Conservation (phyloP, 2,888 invertebrate species). For the Ophion ellenae region DNA sequence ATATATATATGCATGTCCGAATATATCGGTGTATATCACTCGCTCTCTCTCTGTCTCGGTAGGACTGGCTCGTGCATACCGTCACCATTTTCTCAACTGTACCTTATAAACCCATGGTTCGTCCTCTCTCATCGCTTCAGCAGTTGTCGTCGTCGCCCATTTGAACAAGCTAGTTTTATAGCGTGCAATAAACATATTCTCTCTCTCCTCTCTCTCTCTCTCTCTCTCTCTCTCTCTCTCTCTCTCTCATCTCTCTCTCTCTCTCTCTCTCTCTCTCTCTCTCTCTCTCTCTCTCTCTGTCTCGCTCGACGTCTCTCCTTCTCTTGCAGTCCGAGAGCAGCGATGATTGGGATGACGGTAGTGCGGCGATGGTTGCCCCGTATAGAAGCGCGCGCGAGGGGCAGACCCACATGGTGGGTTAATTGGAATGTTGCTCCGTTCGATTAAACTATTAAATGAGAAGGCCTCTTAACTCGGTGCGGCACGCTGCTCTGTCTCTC, state of each 20-base stretch:
- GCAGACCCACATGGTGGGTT: constrained; percentile 69
- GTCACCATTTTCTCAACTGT: constrained; percentile 27
- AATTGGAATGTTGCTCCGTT: constrained; percentile 79
- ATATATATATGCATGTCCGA: neutral
- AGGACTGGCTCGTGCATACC: constrained; percentile 34
- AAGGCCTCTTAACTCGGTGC: constrained; percentile 66
- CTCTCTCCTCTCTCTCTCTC: constrained; percentile 18
- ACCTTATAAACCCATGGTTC: constrained; percentile 34
- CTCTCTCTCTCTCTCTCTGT: neutral
- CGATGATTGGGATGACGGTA: constrained; percentile 58
- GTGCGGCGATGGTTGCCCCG: constrained; percentile 37
- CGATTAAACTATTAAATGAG: constrained; percentile 80
- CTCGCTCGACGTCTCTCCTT: neutral
- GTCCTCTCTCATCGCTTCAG: constrained; percentile 30
- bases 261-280: too few relatives aligned
- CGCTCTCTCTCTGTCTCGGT: neutral
- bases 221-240: neutral
- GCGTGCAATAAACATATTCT: constrained; percentile 71
- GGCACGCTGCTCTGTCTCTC: constrained; percentile 49
- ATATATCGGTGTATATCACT: constrained; percentile 8
- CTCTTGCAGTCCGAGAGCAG: constrained; percentile 1
- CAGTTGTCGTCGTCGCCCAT: constrained; percentile 62
- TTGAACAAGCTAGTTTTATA: constrained; percentile 75
- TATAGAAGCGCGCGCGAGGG: constrained; percentile 39
- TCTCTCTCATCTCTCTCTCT: too few relatives aligned